These are phyloP conservation scores for Heliothis peltigera DNA, from an alignment of 2,888 invertebrate species.

Conservation along the genomic window DNA sequence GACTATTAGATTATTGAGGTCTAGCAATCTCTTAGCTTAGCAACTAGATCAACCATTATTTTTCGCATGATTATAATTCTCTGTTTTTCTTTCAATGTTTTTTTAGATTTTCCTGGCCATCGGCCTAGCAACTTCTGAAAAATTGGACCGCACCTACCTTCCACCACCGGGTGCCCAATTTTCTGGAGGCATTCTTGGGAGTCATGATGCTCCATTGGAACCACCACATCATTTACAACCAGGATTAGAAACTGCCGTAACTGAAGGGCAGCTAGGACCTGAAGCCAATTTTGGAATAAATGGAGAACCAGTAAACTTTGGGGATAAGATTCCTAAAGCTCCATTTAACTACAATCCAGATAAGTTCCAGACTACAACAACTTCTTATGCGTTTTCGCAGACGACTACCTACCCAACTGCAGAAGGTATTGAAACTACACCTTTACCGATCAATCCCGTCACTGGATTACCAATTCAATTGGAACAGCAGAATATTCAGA, in stretches of 20 bases:
- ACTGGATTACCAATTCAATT: slow-evolving; percentile 46
- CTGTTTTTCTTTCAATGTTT: slow-evolving; percentile 5
- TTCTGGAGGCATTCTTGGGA: slow-evolving; percentile 75
- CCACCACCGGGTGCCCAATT: slow-evolving; percentile 79
- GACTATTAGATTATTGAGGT: slow-evolving; percentile 20
- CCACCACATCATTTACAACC: slow-evolving; percentile 60
- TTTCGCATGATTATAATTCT: neutral
- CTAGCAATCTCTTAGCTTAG: slow-evolving; percentile 13
- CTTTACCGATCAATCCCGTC: slow-evolving; percentile 36
- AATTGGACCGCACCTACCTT: slow-evolving; percentile 78
- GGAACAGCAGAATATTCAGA: slow-evolving; percentile 10
- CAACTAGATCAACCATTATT: slow-evolving; percentile 1
- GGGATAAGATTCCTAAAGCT: slow-evolving; percentile 38
- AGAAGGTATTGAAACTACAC: slow-evolving; percentile 54
- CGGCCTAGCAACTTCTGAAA: slow-evolving; percentile 72
- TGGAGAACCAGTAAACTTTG: slow-evolving; percentile 24
- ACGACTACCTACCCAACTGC: slow-evolving; percentile 71
- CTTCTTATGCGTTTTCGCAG: slow-evolving; percentile 72
- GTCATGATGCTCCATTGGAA: slow-evolving; percentile 72
- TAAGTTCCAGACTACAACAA: slow-evolving; percentile 64
- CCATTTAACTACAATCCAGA: slow-evolving; percentile 8
- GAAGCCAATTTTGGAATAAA: slow-evolving; percentile 13
- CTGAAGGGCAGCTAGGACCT: neutral
- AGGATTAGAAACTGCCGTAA: slow-evolving; percentile 27
- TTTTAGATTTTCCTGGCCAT: slow-evolving; percentile 77